Percentiles rank a stretch among this genome's conserved stretches.
phyloP scores from a whole-genome alignment of 2,113 vertebrate genomes.

The Anseranas semipalmata region DNA sequence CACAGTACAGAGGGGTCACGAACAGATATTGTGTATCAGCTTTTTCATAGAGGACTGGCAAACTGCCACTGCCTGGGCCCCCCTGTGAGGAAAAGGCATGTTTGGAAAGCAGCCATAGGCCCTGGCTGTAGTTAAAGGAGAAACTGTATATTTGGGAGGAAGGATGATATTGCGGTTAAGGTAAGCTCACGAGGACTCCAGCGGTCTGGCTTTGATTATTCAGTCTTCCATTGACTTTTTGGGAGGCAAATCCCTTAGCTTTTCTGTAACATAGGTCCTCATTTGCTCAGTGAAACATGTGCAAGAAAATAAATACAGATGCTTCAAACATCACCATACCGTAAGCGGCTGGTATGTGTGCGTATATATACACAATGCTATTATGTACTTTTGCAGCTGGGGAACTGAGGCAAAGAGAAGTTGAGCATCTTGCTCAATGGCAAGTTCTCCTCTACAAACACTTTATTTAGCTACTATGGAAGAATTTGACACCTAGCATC shows the following conservation, averaged over 20 bases:
- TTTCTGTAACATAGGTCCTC: background rate
- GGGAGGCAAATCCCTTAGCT: background rate
- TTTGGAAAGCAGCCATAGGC: background rate
- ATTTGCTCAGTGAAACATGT: background rate
- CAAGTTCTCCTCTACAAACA: background rate
- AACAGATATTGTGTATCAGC: background rate
- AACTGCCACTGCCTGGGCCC: background rate
- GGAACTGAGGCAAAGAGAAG: background rate
- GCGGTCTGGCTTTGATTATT: background rate
- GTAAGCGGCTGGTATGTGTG: background rate
- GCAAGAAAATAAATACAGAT: background rate
- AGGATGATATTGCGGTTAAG: background rate
- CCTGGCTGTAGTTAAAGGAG: background rate
- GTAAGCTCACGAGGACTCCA: background rate
- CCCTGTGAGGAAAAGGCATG: background rate
- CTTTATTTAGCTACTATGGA: background rate
- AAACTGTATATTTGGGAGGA: background rate
- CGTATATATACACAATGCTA: background rate
- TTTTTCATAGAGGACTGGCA: background rate
- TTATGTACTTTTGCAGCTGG: background rate
- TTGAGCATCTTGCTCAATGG: background rate
- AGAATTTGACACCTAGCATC: background rate
- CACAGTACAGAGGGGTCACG: background rate
- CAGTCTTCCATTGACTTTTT: background rate
- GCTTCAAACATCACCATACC: background rate